Base-by-base conservation (phyloP, 2,797 vertebrate genomes). In the Poecile montanus region DNA sequence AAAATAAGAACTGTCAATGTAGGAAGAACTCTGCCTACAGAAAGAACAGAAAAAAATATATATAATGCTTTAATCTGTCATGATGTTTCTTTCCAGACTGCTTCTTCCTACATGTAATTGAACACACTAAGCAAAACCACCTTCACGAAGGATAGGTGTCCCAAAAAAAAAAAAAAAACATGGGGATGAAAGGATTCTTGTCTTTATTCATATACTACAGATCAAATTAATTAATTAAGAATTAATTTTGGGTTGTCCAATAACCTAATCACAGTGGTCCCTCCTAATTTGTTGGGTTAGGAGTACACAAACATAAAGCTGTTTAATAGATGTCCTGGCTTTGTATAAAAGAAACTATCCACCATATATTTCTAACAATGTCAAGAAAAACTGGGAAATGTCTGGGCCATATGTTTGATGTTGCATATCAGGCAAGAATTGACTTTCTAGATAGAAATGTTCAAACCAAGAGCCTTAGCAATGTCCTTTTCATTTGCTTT, bases 401-500 rank as follows among this genome's bases (percentile, higher is more conserved):
- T 45, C 57, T 45, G 42, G 54, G 65, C 44, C 77, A 83, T 85
- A 82, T 91, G 83, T 63, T 77, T 67, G 51, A 54, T 53, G 53
- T n/a, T 58, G 29, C 13, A 15, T 34, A 86, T 62, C 11, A 65
- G 16, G n/a, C 13, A 51, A 72, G 54, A 93, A 27, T 22, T 88
- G 83, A 70, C 62, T 89, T 54, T 85, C 85, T 85, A 60, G 50
- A 77, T 17, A 71, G 26, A 94, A 86, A 85, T 71, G 18, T 58
- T 73, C 65, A 85, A 91, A 32, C 25, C 63, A 95, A 79, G 88
- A 60, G 29, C 56, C 48, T 89, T 61, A 70, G 42, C 25, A 78
- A 54, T 32, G 58, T 82, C 78, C 48, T 88, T 94, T 82, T 54
- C 17, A 53, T 92, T 94, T 91, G n/a, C 44, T 75, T 94, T 79